Conservation (phyloP, 2,888 invertebrate genomes). For the Platycnemis pennipes region DNA sequence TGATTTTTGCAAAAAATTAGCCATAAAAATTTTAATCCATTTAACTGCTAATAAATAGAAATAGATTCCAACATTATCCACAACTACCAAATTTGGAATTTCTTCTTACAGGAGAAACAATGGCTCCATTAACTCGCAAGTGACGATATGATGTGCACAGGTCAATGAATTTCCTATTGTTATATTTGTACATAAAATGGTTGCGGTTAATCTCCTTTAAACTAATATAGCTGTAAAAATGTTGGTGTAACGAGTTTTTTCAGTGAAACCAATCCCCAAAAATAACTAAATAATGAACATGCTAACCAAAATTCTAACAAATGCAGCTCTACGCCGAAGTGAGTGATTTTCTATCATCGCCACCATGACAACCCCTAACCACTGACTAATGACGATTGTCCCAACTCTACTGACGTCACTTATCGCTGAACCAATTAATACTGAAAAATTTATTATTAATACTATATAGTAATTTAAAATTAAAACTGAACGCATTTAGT, state of each 20-base stretch:
- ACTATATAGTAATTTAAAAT: neutral
- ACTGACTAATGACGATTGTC: neutral
- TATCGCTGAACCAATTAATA: no score
- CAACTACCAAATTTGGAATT: neutral
- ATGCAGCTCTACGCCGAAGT: neutral
- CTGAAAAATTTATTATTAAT: neutral
- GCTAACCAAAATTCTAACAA: neutral
- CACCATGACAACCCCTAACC: neutral
- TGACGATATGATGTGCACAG: neutral
- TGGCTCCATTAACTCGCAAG: neutral
- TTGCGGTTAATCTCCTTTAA: neutral
- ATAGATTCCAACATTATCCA: neutral
- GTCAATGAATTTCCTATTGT: neutral
- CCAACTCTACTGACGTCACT: conserved; percentile 13
- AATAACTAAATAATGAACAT: neutral
- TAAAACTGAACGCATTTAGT: neutral
- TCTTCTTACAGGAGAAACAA: neutral
- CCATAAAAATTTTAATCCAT: no score
- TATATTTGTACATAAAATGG: neutral
- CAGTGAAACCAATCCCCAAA: neutral
- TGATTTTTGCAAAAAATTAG: no score
- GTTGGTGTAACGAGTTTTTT: conserved; percentile 62
- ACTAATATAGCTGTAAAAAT: neutral
- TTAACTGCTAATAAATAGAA: no score
- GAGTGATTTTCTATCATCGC: neutral